A percentile compares a stretch with the other conserved stretches of the same genome.
Evolutionary conservation across 2,888 invertebrate species (phyloP).

Genomic region (Hyles lineata): DNA sequence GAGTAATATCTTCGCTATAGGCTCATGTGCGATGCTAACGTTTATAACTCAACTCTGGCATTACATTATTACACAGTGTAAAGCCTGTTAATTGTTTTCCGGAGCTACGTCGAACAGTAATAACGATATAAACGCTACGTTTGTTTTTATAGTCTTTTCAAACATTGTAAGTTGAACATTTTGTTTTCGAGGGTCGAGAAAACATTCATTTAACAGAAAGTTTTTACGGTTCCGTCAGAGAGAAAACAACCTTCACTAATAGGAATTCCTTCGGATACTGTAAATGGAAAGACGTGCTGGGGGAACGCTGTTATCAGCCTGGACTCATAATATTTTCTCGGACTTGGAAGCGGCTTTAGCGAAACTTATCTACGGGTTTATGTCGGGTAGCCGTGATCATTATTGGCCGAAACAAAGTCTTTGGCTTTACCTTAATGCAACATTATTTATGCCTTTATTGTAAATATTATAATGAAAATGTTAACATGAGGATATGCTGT

Average conservation of each 20-base stretch:
- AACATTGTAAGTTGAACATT: conserved; percentile 70
- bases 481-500: background rate
- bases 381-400: conserved; percentile 47
- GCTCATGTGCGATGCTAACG: conserved; percentile 1
- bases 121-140: conserved; percentile 64
- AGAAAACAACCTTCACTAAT: conserved; percentile 77
- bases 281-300: conserved; percentile 80
- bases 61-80: conserved; percentile 44
- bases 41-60: conserved; percentile 31
- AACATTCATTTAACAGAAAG: conserved; percentile 74
- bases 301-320: conserved; percentile 62
- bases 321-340: conserved; percentile 74
- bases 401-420: conserved; percentile 43
- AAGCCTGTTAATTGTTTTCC: conserved; percentile 62
- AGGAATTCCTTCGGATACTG: conserved; percentile 79
- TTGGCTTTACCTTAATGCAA: conserved; percentile 19
- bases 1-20: conserved; percentile 13
- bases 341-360: conserved; percentile 68
- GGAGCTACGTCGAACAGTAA: conserved; percentile 56
- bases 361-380: conserved; percentile 55
- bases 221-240: conserved; percentile 76
- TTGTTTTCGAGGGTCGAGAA: conserved; percentile 66
- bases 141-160: conserved; percentile 67
- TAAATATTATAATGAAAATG: background rate
- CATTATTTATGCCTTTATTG: conserved; percentile 15